Conservation (phyloP, 2,113 vertebrate species). For the Chloropsis hardwickii region DNA sequence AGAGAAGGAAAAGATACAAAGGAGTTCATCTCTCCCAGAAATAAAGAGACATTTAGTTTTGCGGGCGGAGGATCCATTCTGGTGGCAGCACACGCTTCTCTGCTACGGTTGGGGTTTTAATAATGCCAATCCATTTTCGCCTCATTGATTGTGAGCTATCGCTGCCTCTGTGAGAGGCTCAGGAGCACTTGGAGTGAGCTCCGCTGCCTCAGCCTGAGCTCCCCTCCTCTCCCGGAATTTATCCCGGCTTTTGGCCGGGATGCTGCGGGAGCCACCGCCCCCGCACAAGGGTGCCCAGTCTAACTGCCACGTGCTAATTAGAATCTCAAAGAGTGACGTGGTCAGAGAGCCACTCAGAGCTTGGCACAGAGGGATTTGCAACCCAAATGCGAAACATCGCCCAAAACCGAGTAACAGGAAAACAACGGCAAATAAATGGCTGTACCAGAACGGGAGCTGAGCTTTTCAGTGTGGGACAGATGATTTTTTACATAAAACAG, state of each 20-base stretch:
- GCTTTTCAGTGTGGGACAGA: background rate
- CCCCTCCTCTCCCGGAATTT: background rate
- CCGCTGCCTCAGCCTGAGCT: background rate
- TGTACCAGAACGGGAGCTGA: background rate
- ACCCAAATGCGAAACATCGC: background rate
- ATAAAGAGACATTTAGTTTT: background rate
- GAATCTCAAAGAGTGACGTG: background rate
- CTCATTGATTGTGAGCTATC: background rate
- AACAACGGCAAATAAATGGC: background rate
- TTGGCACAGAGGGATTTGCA: background rate
- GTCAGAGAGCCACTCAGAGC: background rate
- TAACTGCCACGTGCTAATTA: background rate
- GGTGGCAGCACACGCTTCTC: background rate
- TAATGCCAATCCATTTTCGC: background rate
- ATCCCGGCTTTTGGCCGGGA: background rate
- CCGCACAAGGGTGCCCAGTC: background rate
- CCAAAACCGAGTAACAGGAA: background rate
- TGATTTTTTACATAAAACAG: background rate
- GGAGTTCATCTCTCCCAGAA: background rate
- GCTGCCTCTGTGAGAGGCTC: fast-evolving
- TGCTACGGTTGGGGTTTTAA: background rate
- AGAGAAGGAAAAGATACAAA: background rate
- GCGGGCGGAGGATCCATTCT: background rate
- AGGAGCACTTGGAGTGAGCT: background rate
- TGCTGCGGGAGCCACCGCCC: background rate